Percentiles rank a stretch among this genome's conserved stretches.
These are phyloP conservation scores for Eupeodes corollae DNA, from an alignment of 1,140 invertebrate genomes.

Conservation along the genomic window DNA sequence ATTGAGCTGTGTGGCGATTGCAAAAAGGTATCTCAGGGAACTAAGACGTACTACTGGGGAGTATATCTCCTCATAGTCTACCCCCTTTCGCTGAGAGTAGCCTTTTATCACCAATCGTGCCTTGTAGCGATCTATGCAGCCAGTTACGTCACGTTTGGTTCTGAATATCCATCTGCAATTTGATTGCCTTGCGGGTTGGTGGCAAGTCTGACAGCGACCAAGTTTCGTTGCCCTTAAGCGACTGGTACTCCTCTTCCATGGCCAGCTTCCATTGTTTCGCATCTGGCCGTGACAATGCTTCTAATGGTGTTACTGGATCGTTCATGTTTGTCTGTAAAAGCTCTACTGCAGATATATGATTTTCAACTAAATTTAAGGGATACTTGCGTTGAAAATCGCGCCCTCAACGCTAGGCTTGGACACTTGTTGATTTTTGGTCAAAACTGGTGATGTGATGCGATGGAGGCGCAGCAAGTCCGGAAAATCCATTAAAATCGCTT, in stretches of 20 bases:
- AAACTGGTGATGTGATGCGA: too few species aligned
- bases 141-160: slow-evolving; percentile 19
- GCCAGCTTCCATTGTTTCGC: slow-evolving; percentile 15
- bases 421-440: too few species aligned
- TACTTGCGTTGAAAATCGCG: too few species aligned
- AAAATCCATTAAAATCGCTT: too few species aligned
- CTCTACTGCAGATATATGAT: not conserved
- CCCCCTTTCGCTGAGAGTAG: slow-evolving; percentile 24
- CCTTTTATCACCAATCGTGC: slow-evolving; percentile 36
- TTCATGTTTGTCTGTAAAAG: not conserved
- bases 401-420: too few species aligned
- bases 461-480: too few species aligned
- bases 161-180: slow-evolving; percentile 37
- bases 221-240: slow-evolving; percentile 25
- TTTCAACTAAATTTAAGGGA: too few species aligned
- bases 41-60: slow-evolving; percentile 1
- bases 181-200: slow-evolving; percentile 11
- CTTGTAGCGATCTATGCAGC: slow-evolving; percentile 22
- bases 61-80: too few species aligned
- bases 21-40: slow-evolving; percentile 12
- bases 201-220: slow-evolving; percentile 17
- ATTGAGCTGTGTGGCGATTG: slow-evolving; percentile 12
- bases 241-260: slow-evolving; percentile 19
- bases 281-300: slow-evolving; percentile 8
- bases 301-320: not conserved